A percentile compares a stretch with the other conserved stretches of the same genome.
Conservation (phyloP, 2,888 invertebrate genomes). For the Punctoribates punctum region DNA sequence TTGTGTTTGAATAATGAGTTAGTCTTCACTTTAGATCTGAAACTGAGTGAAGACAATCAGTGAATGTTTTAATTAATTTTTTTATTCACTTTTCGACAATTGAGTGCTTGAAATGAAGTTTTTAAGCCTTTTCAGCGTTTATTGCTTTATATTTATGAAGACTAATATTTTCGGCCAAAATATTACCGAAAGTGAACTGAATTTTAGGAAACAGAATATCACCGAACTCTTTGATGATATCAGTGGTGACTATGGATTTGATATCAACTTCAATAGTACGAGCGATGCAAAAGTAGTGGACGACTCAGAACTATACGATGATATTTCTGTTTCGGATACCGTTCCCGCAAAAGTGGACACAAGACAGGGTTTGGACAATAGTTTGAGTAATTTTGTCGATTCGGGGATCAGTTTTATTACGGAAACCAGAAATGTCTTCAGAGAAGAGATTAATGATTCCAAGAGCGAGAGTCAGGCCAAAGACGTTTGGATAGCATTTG, state of each 20-base stretch:
- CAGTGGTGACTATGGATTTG: too few relatives aligned
- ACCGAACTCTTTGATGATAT: too few relatives aligned
- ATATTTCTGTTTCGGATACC: constrained; percentile 43
- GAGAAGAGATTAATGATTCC: not conserved
- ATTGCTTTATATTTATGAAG: not conserved
- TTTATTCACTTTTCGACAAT: not conserved
- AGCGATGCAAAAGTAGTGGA: constrained; percentile 28
- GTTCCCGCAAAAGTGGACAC: not conserved
- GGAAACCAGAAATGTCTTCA: not conserved
- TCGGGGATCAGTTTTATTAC: not conserved
- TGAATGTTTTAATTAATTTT: too few relatives aligned
- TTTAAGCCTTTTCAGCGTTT: not conserved
- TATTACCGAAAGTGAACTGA: not conserved
- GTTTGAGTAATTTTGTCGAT: not conserved
- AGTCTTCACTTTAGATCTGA: too few relatives aligned
- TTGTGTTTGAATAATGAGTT: too few relatives aligned
- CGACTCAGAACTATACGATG: constrained; percentile 45
- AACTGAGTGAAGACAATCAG: too few relatives aligned
- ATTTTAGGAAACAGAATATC: too few relatives aligned
- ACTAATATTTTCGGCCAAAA: not conserved
- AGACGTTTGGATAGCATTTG: constrained; percentile 21
- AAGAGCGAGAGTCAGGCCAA: constrained; percentile 7
- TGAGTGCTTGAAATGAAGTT: not conserved
- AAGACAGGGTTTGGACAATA: not conserved
- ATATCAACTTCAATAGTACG: too few relatives aligned